phyloP scores from a whole-genome alignment of 2,113 vertebrate genomes.

The cat (Felis catus) region F.catus_Fca126_mat1.0 CM031416.1:40079001-40079500 shows the following conservation, averaged over 20 bases:
- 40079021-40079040: background rate
- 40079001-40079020: background rate
- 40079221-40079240: background rate
- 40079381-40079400: background rate
- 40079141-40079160: background rate
- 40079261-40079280: background rate
- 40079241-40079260: accelerated
- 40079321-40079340: background rate
- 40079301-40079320: background rate
- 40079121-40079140: background rate
- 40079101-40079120: background rate
- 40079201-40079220: background rate
- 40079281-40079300: background rate
- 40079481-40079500: background rate
- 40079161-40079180: background rate
- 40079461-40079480: background rate
- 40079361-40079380: background rate
- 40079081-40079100: background rate
- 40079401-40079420: background rate
- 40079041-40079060: background rate
- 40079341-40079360: background rate
- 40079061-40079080: background rate
- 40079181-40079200: background rate
- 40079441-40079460: background rate
- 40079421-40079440: background rate